Percentiles rank a stretch among this genome's conserved stretches.
Evolutionary conservation across 2,888 invertebrate species (phyloP).

Genomic region (Xestia c-nigrum): DNA sequence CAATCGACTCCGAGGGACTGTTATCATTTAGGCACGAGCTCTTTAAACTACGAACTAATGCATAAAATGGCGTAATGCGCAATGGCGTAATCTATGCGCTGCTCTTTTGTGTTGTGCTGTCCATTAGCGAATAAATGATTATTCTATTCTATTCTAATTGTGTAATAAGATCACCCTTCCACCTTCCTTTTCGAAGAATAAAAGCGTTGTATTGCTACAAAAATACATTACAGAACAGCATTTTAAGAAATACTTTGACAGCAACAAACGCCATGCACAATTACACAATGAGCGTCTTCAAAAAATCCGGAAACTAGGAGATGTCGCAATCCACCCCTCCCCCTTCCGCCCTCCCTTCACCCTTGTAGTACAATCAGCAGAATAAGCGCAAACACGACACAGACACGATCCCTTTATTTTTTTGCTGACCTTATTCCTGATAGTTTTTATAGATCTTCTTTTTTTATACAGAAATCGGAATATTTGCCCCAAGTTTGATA

Average conservation of each 20-base stretch:
- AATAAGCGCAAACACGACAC: slow-evolving; percentile 56
- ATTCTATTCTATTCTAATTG: no score
- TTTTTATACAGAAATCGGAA: slow-evolving; percentile 40
- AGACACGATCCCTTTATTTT: slow-evolving; percentile 44
- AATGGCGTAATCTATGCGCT: no score
- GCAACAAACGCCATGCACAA: slow-evolving; percentile 10
- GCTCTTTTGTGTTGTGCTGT: no score
- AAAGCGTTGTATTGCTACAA: no score
- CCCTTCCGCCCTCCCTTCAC: background rate
- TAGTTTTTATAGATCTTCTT: slow-evolving; percentile 50
- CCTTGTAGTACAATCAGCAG: slow-evolving; percentile 55
- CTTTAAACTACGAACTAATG: background rate
- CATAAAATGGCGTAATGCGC: background rate
- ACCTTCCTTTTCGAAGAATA: no score
- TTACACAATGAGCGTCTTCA: slow-evolving; percentile 29
- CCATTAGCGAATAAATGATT: no score
- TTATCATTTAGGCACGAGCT: background rate
- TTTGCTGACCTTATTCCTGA: slow-evolving; percentile 53
- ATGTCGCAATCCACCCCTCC: slow-evolving; percentile 6
- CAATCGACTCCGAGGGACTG: no score
- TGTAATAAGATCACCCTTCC: no score
- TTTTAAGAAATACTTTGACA: slow-evolving; percentile 5
- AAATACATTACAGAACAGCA: no score
- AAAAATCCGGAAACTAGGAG: slow-evolving; percentile 27
- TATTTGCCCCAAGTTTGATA: slow-evolving; percentile 17